These are phyloP conservation scores for Callionymus lyra DNA, from an alignment of 2,113 vertebrate species.

Conservation along the genomic window DNA sequence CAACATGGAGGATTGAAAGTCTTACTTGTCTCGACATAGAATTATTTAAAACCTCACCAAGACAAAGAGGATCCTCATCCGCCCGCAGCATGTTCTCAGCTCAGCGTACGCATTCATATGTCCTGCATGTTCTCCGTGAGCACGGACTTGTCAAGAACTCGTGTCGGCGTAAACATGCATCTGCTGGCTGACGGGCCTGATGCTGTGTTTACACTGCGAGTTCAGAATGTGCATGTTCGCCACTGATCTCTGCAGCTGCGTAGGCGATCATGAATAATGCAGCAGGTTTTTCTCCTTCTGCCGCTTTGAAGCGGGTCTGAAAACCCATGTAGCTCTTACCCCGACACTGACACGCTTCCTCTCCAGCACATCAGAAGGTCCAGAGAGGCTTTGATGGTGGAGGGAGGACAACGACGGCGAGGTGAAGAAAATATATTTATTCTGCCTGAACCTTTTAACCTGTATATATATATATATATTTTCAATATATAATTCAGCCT, in stretches of 20 bases:
- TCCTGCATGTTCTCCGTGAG: no score
- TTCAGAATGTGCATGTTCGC: slow-evolving; percentile 4
- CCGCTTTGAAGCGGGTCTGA: slow-evolving; percentile 48
- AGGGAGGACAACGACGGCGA: not conserved
- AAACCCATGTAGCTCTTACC: slow-evolving; percentile 32
- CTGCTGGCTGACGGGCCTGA: not conserved
- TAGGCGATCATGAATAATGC: slow-evolving; percentile 59
- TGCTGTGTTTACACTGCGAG: slow-evolving; percentile 1
- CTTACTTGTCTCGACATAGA: no score
- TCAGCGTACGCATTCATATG: no score
- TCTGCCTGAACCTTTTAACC: no score
- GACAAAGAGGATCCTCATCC: no score
- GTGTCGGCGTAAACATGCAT: slow-evolving; percentile 1
- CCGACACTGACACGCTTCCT: slow-evolving; percentile 34
- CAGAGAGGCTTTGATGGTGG: slow-evolving; percentile 3
- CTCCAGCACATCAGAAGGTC: slow-evolving; percentile 22
- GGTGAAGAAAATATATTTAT: slow-evolving; percentile 6
- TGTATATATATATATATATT: no score
- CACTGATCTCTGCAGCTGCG: slow-evolving; percentile 26
- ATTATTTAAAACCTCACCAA: no score
- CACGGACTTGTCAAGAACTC: no score
- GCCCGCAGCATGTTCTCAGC: no score
- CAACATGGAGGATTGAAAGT: no score
- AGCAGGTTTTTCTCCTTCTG: slow-evolving; percentile 26
- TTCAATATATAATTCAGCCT: not conserved